Conservation (phyloP, 2,113 vertebrate genomes). For the Pachypanchax playfairii region DNA sequence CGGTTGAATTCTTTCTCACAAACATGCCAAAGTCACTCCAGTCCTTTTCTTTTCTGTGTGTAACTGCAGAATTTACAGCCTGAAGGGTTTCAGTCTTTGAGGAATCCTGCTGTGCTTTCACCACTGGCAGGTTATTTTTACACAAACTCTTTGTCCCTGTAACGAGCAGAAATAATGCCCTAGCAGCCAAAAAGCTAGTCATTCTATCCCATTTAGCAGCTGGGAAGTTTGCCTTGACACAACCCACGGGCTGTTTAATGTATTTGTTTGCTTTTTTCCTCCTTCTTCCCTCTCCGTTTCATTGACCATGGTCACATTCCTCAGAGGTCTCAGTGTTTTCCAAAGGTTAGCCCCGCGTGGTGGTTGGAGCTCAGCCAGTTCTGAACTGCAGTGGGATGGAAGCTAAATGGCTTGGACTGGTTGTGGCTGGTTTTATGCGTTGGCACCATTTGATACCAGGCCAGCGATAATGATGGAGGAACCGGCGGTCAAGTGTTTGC, state of each 20-base stretch:
- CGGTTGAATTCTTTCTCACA: neutral
- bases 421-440: slow-evolving; percentile 59
- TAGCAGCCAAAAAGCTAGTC: slow-evolving; percentile 50
- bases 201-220: slow-evolving; percentile 62
- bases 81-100: slow-evolving; percentile 30
- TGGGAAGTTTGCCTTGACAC: slow-evolving; percentile 55
- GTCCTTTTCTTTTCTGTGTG: slow-evolving; percentile 8
- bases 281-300: slow-evolving; percentile 57
- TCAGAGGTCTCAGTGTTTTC: slow-evolving; percentile 74
- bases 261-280: slow-evolving; percentile 68
- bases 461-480: slow-evolving; percentile 64
- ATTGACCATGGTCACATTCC: slow-evolving; percentile 78
- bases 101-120: slow-evolving; percentile 27
- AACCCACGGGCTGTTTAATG: slow-evolving; percentile 60
- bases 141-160: slow-evolving; percentile 42
- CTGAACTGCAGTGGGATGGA: slow-evolving; percentile 51
- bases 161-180: slow-evolving; percentile 41
- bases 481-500: slow-evolving; percentile 63
- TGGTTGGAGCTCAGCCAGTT: slow-evolving; percentile 64
- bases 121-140: slow-evolving; percentile 53
- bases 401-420: slow-evolving; percentile 50
- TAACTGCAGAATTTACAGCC: slow-evolving; percentile 37
- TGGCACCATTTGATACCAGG: slow-evolving; percentile 60
- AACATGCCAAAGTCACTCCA: neutral
- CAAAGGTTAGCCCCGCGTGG: slow-evolving; percentile 70